Evolutionary conservation across 2,888 invertebrate species (phyloP), one percentile per base, ranked within the genome.

Genomic region (Cephus runcator): DNA sequence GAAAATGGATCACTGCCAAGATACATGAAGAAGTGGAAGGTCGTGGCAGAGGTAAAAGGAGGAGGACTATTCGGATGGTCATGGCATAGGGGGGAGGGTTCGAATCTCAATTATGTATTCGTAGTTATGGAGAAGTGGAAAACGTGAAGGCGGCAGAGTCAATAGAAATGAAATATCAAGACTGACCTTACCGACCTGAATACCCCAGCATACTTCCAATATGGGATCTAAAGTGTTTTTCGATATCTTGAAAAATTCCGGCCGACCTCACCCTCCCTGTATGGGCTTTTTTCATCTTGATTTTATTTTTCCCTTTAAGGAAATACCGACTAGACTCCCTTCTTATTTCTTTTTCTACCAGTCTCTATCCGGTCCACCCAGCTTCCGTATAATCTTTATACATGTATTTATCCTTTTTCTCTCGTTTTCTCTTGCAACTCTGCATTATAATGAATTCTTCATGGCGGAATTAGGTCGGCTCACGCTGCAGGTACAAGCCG

Each of bases 141-240:
- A 71, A 81, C 75, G 77, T 75, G 77, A 69, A 75, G 75, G 34
- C 71, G 33, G 71, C 9, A 81, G 79, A 85, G 85, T 86, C 83
- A 83, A 85, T 85, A 85, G 86, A 85, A 87, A 87, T 87, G 86
- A 87, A 87, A 87, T 87, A 87, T 87, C 87, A 86, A 86, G 83
- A 83, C 79, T 80, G 81, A 82, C 82, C 82, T 76, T 76, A 79
- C 76, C 81, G 78, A 31, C 31, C 33, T 31, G 71, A 34, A 76
- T 73, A 69, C 33, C 73, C 73, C 35, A 77, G 79, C 82, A 79
- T 80, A 81, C 82, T 80, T 83, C 83, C 84, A 85, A 87, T 87
- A 85, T 84, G 83, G 80, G 81, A 87, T 85, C 83, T 82, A 87
- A 87, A 88, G 85, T 86, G 87, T 83, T 87, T 87, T 87, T 86